A percentile compares a stretch with the other conserved stretches of the same genome.
These are phyloP conservation scores for Delia radicum DNA, from an alignment of 1,140 invertebrate genomes.

Conservation along the genomic window DNA sequence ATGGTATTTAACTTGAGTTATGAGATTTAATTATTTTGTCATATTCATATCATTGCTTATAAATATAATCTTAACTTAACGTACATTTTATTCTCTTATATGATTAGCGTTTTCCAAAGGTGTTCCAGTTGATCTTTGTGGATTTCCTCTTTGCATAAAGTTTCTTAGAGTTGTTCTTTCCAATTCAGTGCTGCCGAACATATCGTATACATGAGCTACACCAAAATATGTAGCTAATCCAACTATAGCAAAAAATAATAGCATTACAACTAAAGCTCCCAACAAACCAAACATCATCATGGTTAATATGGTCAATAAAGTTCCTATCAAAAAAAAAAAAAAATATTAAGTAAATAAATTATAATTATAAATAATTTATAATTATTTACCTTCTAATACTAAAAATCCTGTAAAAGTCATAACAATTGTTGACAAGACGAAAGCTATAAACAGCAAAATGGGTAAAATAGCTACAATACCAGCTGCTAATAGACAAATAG, in stretches of 20 bases:
- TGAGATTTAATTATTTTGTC: no score
- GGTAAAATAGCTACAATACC: slow-evolving; percentile 40
- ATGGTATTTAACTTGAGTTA: no score
- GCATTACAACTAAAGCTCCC: slow-evolving; percentile 37
- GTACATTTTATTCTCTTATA: no score
- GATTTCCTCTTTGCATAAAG: neutral
- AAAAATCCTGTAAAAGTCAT: slow-evolving; percentile 51
- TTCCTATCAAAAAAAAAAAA: slow-evolving; percentile 37
- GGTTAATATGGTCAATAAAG: slow-evolving; percentile 42
- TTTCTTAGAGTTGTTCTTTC: neutral
- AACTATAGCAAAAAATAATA: slow-evolving; percentile 36
- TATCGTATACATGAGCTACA: slow-evolving; percentile 37
- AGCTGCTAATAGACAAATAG: slow-evolving; percentile 40
- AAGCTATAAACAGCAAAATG: slow-evolving; percentile 43
- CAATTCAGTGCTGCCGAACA: slow-evolving; percentile 27
- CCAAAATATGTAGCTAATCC: slow-evolving; percentile 43
- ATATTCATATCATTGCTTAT: no score
- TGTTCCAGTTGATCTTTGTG: no score
- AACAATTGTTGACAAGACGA: slow-evolving; percentile 44
- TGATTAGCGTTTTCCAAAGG: no score
- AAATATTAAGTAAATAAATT: neutral
- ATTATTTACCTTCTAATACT: slow-evolving; percentile 46
- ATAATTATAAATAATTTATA: neutral
- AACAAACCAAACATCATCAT: slow-evolving; percentile 45
- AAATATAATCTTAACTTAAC: no score